phyloP scores from a whole-genome alignment of 1,140 invertebrate genomes.

The Listronotus bonariensis region DNA sequence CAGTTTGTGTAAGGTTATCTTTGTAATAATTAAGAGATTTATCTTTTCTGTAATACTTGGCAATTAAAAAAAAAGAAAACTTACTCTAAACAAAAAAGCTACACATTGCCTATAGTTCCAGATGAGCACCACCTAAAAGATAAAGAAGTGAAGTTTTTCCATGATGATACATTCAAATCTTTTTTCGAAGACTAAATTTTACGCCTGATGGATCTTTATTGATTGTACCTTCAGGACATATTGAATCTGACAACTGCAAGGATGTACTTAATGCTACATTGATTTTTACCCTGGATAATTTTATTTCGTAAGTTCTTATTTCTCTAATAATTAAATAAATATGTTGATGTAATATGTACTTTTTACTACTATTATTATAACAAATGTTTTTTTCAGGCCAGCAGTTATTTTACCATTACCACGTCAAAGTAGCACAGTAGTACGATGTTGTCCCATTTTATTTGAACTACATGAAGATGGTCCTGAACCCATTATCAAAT shows the following conservation, averaged over 20 bases:
- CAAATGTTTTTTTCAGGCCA: conserved; percentile 64
- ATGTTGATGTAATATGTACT: neutral
- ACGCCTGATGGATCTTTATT: conserved; percentile 88
- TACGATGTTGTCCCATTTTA: conserved; percentile 78
- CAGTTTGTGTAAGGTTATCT: too few species aligned
- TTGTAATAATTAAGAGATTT: too few species aligned
- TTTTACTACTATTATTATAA: neutral
- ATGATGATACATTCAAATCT: conserved; percentile 93
- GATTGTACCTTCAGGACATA: conserved; percentile 80
- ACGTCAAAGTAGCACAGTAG: conserved; percentile 77
- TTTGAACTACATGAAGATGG: conserved; percentile 69
- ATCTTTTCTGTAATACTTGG: too few species aligned
- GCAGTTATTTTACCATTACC: conserved; percentile 77
- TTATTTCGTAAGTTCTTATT: conserved; percentile 68
- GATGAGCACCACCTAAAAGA: conserved; percentile 63
- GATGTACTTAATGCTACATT: conserved; percentile 76
- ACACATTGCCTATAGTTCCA: conserved; percentile 54
- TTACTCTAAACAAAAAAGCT: too few species aligned
- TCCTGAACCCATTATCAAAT: conserved; percentile 61
- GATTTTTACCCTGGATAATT: conserved; percentile 75
- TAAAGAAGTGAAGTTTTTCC: conserved; percentile 75
- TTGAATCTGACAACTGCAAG: conserved; percentile 67
- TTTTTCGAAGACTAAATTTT: conserved; percentile 89
- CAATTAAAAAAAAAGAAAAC: too few species aligned
- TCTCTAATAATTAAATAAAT: conserved; percentile 1